phyloP scores from a whole-genome alignment of 2,113 vertebrate genomes.

The Arothron firmamentum region DNA sequence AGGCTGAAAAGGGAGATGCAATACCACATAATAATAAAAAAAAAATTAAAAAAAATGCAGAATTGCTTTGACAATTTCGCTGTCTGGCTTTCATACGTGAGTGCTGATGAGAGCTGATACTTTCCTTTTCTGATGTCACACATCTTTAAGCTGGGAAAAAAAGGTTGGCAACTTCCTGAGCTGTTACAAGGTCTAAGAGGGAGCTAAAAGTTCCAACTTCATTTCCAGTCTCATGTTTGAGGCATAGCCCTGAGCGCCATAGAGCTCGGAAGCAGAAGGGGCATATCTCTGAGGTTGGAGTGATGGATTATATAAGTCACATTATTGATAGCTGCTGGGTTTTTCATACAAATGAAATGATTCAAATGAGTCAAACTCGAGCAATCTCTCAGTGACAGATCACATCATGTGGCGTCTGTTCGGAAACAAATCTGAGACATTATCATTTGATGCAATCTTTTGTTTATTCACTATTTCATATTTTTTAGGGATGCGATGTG shows the following conservation, averaged over 20 bases:
- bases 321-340: slow-evolving; percentile 44
- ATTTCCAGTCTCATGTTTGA: slow-evolving; percentile 25
- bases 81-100: neutral
- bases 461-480: neutral
- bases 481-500: neutral
- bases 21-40: neutral
- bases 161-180: neutral
- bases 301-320: slow-evolving; percentile 48
- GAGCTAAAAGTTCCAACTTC: slow-evolving; percentile 40
- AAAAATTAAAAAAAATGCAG: neutral
- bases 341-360: slow-evolving; percentile 44
- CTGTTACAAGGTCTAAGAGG: slow-evolving; percentile 11
- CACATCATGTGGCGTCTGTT: slow-evolving; percentile 3
- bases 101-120: neutral
- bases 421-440: slow-evolving; percentile 2
- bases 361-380: slow-evolving; percentile 45
- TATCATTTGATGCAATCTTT: slow-evolving; percentile 10
- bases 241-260: slow-evolving; percentile 28
- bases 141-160: too few relatives aligned
- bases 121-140: neutral
- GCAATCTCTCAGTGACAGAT: slow-evolving; percentile 28
- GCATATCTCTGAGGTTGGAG: slow-evolving; percentile 25
- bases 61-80: neutral
- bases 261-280: slow-evolving; percentile 21
- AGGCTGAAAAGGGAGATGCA: neutral